Evolutionary conservation across 2,888 invertebrate species (phyloP), one percentile per base, ranked within the genome.

Genomic region (Balanococcus diminutus): DNA sequence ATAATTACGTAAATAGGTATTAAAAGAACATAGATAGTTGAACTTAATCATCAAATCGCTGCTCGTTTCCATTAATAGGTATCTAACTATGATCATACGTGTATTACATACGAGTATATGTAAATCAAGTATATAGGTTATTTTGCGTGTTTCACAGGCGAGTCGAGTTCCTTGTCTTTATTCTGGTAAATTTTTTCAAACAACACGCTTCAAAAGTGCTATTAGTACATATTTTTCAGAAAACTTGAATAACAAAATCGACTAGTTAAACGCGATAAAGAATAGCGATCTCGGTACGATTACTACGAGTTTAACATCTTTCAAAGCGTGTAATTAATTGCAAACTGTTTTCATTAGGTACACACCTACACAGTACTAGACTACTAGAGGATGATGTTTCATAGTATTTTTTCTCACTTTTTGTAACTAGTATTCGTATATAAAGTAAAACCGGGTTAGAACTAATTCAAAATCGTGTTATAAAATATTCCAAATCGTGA

Each of bases 261-360:
- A 11, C 22, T 61, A 25, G 31, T 72, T 32, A 9, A n/a, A 72
- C 72, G 32, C 32, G 72, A n/a, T n/a, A 11, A 72, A 72, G 28
- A 72, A 31, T 72, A 32, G n/a, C 32, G 1, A 32, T 16, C 31
- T 14, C 14, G 31, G 32, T 72, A 61, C 25, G 11, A 72, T 72
- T 72, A 72, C 72, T 9, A 72, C 72, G 72, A 72, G 51, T 82
- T 82, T 82, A 82, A 82, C 82, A 82, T 82, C 82, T 82, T 75
- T 39, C 6, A 25, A 75, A n/a, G 72, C 72, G 31, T 72, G 31
- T 72, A 72, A 72, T 72, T 72, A 72, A 32, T 14, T 72, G 16
- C 72, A 25, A 72, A 72, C 72, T 31, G 72, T 32, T 72, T 72
- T 32, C 32, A 31, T n/a, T n/a, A n/a, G n/a, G n/a, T n/a, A n/a